Conservation (phyloP, 2,888 invertebrate genomes). For the Philereme vetulata region DNA sequence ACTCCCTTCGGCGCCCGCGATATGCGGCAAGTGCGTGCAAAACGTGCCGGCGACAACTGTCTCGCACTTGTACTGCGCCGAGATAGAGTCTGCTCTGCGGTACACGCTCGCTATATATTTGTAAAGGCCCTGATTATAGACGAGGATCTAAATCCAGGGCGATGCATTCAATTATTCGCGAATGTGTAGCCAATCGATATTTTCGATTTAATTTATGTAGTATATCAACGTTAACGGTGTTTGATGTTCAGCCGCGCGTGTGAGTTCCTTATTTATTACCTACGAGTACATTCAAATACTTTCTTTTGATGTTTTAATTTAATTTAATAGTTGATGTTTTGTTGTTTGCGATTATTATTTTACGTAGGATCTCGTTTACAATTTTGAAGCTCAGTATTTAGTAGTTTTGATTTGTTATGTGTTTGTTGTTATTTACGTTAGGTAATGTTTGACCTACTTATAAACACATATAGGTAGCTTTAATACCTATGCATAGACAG, state of each 20-base stretch:
- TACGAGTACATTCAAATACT: conserved; percentile 14
- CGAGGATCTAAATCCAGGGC: conserved; percentile 41
- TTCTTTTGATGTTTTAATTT: neutral
- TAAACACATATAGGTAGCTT: too few relatives aligned
- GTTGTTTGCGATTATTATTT: too few relatives aligned
- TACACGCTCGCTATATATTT: neutral
- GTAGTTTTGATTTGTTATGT: too few relatives aligned
- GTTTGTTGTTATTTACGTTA: too few relatives aligned
- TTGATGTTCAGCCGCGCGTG: conserved; percentile 18
- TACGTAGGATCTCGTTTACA: too few relatives aligned
- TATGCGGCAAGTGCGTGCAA: conserved; percentile 21
- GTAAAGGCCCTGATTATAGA: conserved; percentile 33
- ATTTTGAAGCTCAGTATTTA: too few relatives aligned
- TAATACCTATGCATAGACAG: too few relatives aligned
- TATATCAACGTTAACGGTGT: conserved; percentile 27
- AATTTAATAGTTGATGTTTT: too few relatives aligned
- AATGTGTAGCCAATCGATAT: conserved; percentile 40
- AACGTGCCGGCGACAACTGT: conserved; percentile 2
- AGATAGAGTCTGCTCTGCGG: neutral
- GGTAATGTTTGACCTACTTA: too few relatives aligned
- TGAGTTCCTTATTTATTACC: conserved; percentile 2
- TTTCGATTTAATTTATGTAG: conserved; percentile 32
- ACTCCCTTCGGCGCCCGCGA: conserved; percentile 21
- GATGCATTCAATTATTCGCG: conserved; percentile 44
- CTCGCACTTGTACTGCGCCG: neutral